Evolutionary conservation across 2,888 invertebrate genomes (phyloP).

Genomic region (Biston stratarius): DNA sequence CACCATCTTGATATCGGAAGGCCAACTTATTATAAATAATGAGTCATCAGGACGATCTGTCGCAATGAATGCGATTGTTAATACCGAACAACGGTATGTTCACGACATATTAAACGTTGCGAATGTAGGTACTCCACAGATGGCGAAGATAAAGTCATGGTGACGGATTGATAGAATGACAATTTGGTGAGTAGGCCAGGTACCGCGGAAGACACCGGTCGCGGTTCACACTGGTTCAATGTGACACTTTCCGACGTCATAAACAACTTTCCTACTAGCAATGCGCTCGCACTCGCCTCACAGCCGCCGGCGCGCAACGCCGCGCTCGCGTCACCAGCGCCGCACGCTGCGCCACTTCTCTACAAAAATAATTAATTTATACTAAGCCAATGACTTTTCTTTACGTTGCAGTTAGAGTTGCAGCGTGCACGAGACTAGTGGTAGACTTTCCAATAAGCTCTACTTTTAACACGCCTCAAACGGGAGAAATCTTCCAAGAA

Average conservation of each 20-base stretch:
- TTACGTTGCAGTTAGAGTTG: constrained; percentile 58
- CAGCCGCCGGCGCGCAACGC: constrained; percentile 33
- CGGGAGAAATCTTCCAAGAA: constrained; percentile 47
- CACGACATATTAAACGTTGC: constrained; percentile 60
- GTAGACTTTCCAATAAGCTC: constrained; percentile 51
- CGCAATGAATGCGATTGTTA: constrained; percentile 60
- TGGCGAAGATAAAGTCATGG: constrained; percentile 77
- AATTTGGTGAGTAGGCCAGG: constrained; percentile 84
- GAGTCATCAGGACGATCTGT: constrained; percentile 58
- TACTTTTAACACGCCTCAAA: constrained; percentile 49
- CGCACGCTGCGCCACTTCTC: constrained; percentile 77
- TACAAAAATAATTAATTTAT: constrained; percentile 71
- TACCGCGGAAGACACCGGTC: constrained; percentile 77
- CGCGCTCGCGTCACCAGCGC: constrained; percentile 48
- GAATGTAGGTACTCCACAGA: constrained; percentile 66
- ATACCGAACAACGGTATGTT: constrained; percentile 65
- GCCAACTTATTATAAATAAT: constrained; percentile 45
- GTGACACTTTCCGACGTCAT: constrained; percentile 86
- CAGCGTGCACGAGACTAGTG: constrained; percentile 44
- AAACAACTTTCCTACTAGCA: constrained; percentile 86
- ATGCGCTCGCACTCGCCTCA: constrained; percentile 68
- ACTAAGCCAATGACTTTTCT: constrained; percentile 68
- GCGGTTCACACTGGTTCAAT: constrained; percentile 85
- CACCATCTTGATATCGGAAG: constrained; percentile 30
- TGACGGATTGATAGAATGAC: constrained; percentile 84